These are phyloP conservation scores for Diprion similis DNA, from an alignment of 1,140 invertebrate genomes.

Conservation along the genomic window DNA sequence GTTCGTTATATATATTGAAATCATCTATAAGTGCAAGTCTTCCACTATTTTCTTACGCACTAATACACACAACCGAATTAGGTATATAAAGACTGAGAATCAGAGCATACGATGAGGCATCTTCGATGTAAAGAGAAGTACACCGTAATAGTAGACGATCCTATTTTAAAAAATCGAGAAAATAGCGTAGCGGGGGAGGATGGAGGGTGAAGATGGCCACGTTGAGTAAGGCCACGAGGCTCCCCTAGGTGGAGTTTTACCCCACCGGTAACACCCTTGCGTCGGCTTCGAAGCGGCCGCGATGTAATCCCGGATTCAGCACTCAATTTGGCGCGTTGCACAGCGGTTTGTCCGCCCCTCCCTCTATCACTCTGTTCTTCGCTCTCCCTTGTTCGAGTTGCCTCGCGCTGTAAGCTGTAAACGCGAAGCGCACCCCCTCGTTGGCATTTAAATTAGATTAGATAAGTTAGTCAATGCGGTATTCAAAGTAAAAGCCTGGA, in stretches of 20 bases:
- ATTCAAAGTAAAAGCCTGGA: conserved; percentile 14
- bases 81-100: too few relatives aligned
- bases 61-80: too few relatives aligned
- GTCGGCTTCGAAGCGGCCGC: conserved; percentile 2
- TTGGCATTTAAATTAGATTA: conserved; percentile 54
- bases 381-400: conserved; percentile 16
- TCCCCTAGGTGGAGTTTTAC: not conserved
- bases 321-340: conserved; percentile 63
- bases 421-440: conserved; percentile 23
- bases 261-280: not conserved
- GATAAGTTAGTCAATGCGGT: conserved; percentile 61
- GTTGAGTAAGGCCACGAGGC: not conserved
- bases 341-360: conserved; percentile 47
- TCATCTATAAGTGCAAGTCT: too few relatives aligned
- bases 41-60: too few relatives aligned
- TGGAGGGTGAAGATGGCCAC: not conserved
- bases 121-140: too few relatives aligned
- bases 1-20: too few relatives aligned
- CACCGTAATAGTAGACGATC: too few relatives aligned
- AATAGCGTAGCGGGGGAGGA: too few relatives aligned
- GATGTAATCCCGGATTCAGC: conserved; percentile 60
- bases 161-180: too few relatives aligned
- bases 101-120: too few relatives aligned
- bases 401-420: not conserved
- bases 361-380: conserved; percentile 14